Base-by-base conservation (phyloP, 2,113 vertebrate genomes). In the Furnarius figulus region DNA sequence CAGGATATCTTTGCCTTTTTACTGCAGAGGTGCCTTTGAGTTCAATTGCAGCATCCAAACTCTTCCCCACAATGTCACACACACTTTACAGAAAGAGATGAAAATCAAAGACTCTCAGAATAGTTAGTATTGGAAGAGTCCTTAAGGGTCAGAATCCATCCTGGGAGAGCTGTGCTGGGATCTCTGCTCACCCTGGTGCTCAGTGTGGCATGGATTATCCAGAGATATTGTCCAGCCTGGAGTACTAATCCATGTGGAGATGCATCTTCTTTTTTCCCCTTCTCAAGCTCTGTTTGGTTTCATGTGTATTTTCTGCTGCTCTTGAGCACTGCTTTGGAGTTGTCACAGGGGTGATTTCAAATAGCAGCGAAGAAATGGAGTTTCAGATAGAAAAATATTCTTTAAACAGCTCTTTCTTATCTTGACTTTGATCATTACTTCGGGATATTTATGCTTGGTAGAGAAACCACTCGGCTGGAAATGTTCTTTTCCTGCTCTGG, bases 61-160 rank as follows among this genome's bases (percentile, higher is more conserved):
- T n/a, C 30, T 40, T 62, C 16, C 8, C 4, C 56, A 4, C 3
- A 0, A 1, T 3, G 3, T 35, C 14, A 1, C 18, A 12, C 0
- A 0, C 4, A 1, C 33, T 10, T 0, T 18, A 4, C 14, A 13
- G 16, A 74, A 30, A 11, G 5, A 6, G 39, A 0, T 18, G 58
- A 31, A 39, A 39, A 19, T 9, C 71, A 25, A 5, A 19, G 62
- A 25, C 21, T 30, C 15, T 39, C 30, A 12, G n/a, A 28, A 11
- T 23, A 18, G 8, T n/a, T 73, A 40, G 39, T 4, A n/a, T 44
- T 74, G 52, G 25, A 47, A 73, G 21, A 5, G 12, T 47, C 46
- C 52, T 59, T 40, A 5, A 35, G 52, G 52, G 40, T 46, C 28
- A 28, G 52, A n/a, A 27, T 25, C 9, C 25, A 6, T 9, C 18